Conservation (phyloP, 2,888 invertebrate species). For the Dorcus hopei region DNA sequence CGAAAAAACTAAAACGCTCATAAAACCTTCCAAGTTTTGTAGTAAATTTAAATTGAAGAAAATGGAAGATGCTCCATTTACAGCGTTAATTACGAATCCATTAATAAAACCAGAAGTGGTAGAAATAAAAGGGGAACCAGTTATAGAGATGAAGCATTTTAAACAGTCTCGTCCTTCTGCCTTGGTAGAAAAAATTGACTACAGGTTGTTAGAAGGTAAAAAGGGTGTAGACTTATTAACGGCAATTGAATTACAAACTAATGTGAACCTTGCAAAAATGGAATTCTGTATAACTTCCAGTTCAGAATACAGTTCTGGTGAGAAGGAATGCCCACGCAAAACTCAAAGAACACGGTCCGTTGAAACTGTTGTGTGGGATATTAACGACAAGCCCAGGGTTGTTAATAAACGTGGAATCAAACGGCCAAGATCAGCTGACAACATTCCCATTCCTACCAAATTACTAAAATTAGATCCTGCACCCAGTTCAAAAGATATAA, state of each 20-base stretch:
- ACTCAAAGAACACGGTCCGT: conserved; percentile 39
- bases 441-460: conserved; percentile 27
- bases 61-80: not conserved
- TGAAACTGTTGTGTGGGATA: conserved; percentile 26
- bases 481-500: conserved; percentile 21
- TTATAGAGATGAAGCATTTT: conserved; percentile 39
- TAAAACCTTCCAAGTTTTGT: conserved; percentile 5
- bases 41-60: conserved; percentile 5
- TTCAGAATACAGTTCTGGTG: conserved; percentile 24
- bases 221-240: conserved; percentile 39
- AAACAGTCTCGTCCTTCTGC: conserved; percentile 54
- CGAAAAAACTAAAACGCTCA: conserved; percentile 6
- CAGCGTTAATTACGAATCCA: too few relatives aligned
- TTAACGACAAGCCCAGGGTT: conserved; percentile 21
- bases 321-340: conserved; percentile 29
- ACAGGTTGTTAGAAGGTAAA: conserved; percentile 39
- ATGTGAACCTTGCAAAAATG: conserved; percentile 32
- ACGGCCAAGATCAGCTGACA: conserved; percentile 39
- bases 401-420: conserved; percentile 33
- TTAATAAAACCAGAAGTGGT: not conserved
- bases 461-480: conserved; percentile 32
- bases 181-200: conserved; percentile 34
- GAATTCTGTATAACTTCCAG: conserved; percentile 29
- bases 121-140: not conserved
- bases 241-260: conserved; percentile 41